Conservation (phyloP, 2,797 vertebrate species). For the Heliangelus exortis region DNA sequence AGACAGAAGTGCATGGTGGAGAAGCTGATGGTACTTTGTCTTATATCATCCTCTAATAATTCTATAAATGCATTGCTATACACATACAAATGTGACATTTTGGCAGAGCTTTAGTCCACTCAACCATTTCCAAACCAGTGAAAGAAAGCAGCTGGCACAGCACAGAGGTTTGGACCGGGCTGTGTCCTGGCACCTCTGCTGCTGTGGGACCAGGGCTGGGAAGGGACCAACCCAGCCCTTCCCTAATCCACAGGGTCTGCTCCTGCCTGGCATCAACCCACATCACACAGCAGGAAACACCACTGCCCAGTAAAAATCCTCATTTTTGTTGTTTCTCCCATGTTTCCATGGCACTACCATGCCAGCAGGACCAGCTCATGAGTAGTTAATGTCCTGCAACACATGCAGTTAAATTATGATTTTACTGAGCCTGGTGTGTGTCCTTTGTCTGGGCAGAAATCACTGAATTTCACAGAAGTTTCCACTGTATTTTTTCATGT, state of each 20-base stretch:
- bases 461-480: not conserved
- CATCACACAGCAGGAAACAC: not conserved
- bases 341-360: conserved; percentile 12
- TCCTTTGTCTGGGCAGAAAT: conserved; percentile 11
- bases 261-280: not conserved
- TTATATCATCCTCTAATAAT: not conserved
- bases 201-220: not conserved
- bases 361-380: conserved; percentile 1
- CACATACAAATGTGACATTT: not conserved
- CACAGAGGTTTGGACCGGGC: not conserved
- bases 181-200: not conserved
- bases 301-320: not conserved
- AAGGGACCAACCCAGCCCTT: accelerated
- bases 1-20: not conserved
- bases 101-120: not conserved
- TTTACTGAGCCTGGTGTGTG: not conserved
- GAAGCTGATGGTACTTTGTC: not conserved
- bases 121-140: not conserved
- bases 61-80: not conserved
- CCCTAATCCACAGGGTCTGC: not conserved
- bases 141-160: not conserved
- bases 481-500: not conserved
- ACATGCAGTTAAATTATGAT: not conserved
- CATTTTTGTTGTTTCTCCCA: not conserved
- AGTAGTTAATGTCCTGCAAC: not conserved